phyloP scores from a whole-genome alignment of 2,113 vertebrate species.

The Notothenia rossii region DNA sequence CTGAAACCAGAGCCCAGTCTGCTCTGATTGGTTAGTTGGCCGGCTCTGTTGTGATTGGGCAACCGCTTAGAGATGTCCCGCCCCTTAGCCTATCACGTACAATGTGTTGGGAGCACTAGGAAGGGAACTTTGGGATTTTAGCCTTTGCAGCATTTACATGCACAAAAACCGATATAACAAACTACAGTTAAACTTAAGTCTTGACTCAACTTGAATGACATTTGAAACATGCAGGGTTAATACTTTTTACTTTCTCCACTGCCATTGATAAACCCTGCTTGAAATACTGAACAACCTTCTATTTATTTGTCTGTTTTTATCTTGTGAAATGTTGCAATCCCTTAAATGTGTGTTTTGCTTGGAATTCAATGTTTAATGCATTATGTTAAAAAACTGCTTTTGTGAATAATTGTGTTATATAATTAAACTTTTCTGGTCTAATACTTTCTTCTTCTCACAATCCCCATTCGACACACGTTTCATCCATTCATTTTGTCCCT shows the following conservation, averaged over 20 bases:
- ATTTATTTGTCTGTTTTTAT: conserved; percentile 1
- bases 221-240: background rate
- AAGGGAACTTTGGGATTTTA: too few species aligned
- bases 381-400: conserved; percentile 38
- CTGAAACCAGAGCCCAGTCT: too few species aligned
- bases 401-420: conserved; percentile 40
- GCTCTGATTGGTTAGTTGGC: too few species aligned
- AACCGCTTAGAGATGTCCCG: too few species aligned
- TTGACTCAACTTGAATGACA: background rate
- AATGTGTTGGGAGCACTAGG: too few species aligned
- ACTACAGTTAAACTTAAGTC: too few species aligned
- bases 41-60: too few species aligned
- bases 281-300: background rate
- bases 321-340: background rate
- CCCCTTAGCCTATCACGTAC: too few species aligned
- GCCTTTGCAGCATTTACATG: too few species aligned
- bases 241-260: background rate
- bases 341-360: conserved; percentile 10
- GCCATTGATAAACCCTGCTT: conserved; percentile 3
- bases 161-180: too few species aligned
- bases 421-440: conserved; percentile 48
- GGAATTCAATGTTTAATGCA: conserved; percentile 13
- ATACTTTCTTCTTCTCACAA: conserved; percentile 51
- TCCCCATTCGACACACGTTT: conserved; percentile 31
- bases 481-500: conserved; percentile 16